phyloP scores from a whole-genome alignment of 2,113 vertebrate species.

The Ceyx cyanopectus region DNA sequence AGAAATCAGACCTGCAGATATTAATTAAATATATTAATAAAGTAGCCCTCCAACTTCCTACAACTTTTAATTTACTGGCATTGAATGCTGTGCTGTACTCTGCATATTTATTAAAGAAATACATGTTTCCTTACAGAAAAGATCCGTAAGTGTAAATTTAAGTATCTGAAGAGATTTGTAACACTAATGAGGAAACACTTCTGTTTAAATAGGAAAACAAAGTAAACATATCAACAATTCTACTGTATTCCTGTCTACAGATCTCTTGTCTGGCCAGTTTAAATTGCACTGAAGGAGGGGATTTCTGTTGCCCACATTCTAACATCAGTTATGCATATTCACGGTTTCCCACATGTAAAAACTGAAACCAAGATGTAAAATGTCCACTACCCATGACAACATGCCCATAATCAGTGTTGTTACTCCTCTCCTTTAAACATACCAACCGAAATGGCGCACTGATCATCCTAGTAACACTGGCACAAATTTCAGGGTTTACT shows the following conservation, averaged over 20 bases:
- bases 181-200: background rate
- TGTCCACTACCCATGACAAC: background rate
- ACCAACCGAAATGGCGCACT: background rate
- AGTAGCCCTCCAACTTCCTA: slow-evolving; percentile 3
- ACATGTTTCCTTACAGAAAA: background rate
- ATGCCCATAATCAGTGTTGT: background rate
- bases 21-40: slow-evolving; percentile 19
- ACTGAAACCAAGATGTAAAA: background rate
- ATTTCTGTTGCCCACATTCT: background rate
- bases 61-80: background rate
- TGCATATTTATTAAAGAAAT: slow-evolving; percentile 31
- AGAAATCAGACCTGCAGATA: background rate
- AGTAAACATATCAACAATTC: background rate
- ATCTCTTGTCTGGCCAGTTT: background rate
- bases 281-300: background rate
- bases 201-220: background rate
- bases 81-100: background rate
- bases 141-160: background rate
- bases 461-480: background rate
- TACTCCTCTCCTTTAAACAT: background rate
- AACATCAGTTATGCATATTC: background rate
- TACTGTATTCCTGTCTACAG: background rate
- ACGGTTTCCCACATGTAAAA: background rate
- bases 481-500: background rate
- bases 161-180: background rate